Evolutionary conservation across 2,888 invertebrate genomes (phyloP).

Genomic region (Perdita meconis): DNA sequence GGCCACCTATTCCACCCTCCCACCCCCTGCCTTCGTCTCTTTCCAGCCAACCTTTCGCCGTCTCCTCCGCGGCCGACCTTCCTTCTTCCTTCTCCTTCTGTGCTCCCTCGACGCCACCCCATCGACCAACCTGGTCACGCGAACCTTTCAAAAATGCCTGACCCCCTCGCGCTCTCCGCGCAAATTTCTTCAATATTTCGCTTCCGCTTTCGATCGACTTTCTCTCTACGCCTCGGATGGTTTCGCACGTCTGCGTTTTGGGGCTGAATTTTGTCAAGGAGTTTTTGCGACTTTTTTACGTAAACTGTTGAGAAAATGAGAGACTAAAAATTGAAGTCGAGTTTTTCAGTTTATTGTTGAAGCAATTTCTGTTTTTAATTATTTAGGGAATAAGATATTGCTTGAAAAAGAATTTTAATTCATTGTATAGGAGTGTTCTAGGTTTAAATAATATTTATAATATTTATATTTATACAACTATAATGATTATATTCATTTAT

Average conservation of each 20-base stretch:
- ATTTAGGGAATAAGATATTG: no score
- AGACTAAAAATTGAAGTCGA: no score
- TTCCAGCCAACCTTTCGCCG: conserved; percentile 16
- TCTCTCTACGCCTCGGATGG: background rate
- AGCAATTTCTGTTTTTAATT: no score
- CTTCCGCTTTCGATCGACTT: conserved; percentile 18
- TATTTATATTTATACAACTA: no score
- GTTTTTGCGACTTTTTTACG: background rate
- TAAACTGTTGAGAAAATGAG: no score
- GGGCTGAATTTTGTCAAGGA: background rate
- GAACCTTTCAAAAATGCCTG: conserved; percentile 71
- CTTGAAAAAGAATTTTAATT: no score
- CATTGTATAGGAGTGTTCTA: no score
- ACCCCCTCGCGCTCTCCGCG: conserved; percentile 54
- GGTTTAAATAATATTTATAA: no score
- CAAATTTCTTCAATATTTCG: conserved; percentile 62
- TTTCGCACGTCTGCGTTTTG: background rate
- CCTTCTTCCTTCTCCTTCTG: conserved; percentile 28
- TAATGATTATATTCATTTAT: no score
- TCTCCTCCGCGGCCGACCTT: conserved; percentile 14
- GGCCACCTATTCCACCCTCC: conserved; percentile 48
- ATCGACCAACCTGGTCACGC: conserved; percentile 77
- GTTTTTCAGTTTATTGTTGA: no score
- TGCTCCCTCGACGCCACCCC: conserved; percentile 52
- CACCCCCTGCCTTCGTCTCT: conserved; percentile 20